Percentiles rank a stretch among this genome's conserved stretches.
Conservation (phyloP, 2,888 invertebrate species). For the Leucophora obtusa region DNA sequence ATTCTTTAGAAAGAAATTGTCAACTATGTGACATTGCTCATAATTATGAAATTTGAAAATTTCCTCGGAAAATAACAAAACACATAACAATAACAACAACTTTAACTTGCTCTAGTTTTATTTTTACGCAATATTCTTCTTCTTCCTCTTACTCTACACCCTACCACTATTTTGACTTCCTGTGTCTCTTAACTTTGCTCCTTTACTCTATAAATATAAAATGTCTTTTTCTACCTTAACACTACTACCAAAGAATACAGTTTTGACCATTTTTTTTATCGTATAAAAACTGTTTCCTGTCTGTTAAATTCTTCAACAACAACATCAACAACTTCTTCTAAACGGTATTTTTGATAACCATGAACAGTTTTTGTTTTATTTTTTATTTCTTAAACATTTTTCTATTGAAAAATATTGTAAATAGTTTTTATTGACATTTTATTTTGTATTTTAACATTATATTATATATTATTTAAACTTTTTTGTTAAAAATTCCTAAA, state of each 20-base stretch:
- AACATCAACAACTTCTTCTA: not conserved
- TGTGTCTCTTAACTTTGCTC: not conserved
- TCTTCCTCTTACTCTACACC: slow-evolving; percentile 29
- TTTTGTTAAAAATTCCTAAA: not conserved
- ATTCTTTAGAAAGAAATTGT: not conserved
- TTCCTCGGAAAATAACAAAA: not conserved
- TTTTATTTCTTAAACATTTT: not conserved
- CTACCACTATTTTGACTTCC: slow-evolving; percentile 12
- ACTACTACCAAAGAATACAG: not conserved
- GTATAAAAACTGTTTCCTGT: not conserved
- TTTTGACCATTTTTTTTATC: not conserved
- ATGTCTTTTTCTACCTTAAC: not conserved
- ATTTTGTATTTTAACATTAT: not conserved
- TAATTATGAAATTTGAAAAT: not conserved
- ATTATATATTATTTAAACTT: not conserved
- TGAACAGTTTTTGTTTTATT: not conserved
- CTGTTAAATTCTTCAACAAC: not conserved
- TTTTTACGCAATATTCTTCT: slow-evolving; percentile 56
- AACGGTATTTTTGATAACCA: slow-evolving; percentile 4
- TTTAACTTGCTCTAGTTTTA: slow-evolving; percentile 44
- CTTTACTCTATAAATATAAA: not conserved
- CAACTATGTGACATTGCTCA: slow-evolving; percentile 37
- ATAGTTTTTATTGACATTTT: not conserved
- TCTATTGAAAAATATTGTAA: not conserved
- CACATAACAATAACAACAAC: slow-evolving; percentile 34